Percentiles rank a stretch among this genome's conserved stretches.
Conservation (phyloP, 2,797 vertebrate species). For the Leucoraja ocellata region DNA sequence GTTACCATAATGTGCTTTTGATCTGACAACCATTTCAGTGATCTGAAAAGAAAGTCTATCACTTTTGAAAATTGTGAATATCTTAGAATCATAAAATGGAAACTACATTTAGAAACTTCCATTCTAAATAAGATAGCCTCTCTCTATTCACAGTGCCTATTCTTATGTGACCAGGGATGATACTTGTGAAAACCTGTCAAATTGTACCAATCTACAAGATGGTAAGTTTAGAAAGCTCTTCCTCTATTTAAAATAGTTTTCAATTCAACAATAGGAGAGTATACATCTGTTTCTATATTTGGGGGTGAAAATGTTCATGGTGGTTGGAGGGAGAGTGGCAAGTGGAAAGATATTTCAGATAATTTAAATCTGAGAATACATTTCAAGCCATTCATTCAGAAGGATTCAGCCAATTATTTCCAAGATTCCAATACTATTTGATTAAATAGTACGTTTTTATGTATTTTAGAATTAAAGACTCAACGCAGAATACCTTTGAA, state of each 20-base stretch:
- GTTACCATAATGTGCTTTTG: not conserved
- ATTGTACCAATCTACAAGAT: not conserved
- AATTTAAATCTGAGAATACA: not conserved
- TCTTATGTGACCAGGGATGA: not conserved
- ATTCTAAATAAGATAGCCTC: not conserved
- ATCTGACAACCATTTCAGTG: not conserved
- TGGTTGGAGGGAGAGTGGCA: not conserved
- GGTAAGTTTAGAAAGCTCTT: not conserved
- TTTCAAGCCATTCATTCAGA: not conserved
- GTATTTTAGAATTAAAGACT: not conserved
- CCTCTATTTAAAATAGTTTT: not conserved
- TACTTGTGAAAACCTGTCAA: not conserved
- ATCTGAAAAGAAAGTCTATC: not conserved
- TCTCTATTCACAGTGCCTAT: constrained; percentile 3
- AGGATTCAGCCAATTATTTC: not conserved
- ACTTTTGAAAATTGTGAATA: not conserved
- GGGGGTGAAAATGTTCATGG: not conserved
- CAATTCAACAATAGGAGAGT: not conserved
- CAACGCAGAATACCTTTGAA: not conserved
- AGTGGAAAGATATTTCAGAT: too few relatives aligned
- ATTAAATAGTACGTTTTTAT: not conserved
- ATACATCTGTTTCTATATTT: not conserved
- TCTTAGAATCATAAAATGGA: not conserved
- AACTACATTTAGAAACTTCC: not conserved
- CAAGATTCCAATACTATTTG: not conserved